Evolutionary conservation across 2,888 invertebrate species (phyloP), one percentile per base, ranked within the genome.

Genomic region (Scrobipalpa costella): DNA sequence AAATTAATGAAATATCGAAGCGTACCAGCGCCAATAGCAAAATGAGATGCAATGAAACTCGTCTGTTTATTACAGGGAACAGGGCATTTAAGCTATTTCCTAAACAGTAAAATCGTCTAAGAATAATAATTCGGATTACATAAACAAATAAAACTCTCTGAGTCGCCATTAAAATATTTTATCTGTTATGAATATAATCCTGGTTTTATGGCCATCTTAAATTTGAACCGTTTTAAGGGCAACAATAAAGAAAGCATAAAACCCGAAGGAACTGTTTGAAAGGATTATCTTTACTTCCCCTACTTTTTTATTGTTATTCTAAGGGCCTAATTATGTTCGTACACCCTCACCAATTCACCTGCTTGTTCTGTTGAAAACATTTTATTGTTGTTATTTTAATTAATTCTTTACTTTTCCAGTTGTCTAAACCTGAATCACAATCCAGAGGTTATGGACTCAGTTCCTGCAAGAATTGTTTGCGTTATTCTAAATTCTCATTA

Each of bases 101-200:
- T 73, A 77, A 71, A 73, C 79, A 79, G 80, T 86, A 85, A 86
- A 86, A 81, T 77, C 72, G 72, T 73, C 78, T 77, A 79, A 77
- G 76, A 85, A 85, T 82, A 86, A 86, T 87, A 86, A 85, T 80
- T 78, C 76, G 79, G 83, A 86, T 85, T 86, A 86, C 81, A 80
- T 84, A 87, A 87, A 83, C 87, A 85, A 85, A 88, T 87, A 86
- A 87, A 88, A 85, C 74, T 73, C 77, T 78, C 79, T 38, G 11
- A 80, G 77, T 77, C 73, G 79, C 82, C 78, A 79, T 88, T 87
- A 88, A 88, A 88, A 85, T 88, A 88, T 88, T 88, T 86, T 88
- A 89, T 88, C 84, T 86, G 83, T 88, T 89, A 89, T 88, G 88
- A 88, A 89, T 87, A 88, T 88, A 88, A 88, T 86, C 87, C 84